Conservation (phyloP, 2,888 invertebrate species). For the Drosophila bunnanda region DNA sequence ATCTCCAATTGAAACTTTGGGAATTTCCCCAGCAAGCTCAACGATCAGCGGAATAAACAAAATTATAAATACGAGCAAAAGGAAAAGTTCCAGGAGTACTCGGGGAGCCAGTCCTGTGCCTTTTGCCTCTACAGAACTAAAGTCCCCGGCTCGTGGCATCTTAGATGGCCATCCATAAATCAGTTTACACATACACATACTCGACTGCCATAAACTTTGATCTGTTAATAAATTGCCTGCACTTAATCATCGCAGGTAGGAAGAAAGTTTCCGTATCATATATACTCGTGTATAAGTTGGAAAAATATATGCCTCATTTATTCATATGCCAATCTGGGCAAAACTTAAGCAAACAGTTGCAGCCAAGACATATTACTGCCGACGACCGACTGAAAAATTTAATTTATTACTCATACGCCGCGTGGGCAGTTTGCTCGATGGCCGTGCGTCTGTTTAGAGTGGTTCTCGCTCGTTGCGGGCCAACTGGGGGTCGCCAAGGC, state of each 20-base stretch:
- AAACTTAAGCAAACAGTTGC: constrained; percentile 46
- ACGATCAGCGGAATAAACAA: constrained; percentile 39
- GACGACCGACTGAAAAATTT: constrained; percentile 53
- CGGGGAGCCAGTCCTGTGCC: neutral
- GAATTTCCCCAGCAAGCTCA: constrained; percentile 20
- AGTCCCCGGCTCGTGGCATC: constrained; percentile 31
- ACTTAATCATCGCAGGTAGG: constrained; percentile 64
- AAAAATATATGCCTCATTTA: constrained; percentile 47
- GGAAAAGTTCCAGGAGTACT: constrained; percentile 17
- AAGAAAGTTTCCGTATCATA: constrained; percentile 32
- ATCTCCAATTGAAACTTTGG: constrained; percentile 45
- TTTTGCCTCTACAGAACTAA: neutral
- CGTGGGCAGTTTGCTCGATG: constrained; percentile 11
- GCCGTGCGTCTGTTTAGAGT: constrained; percentile 20
- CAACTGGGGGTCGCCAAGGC: constrained; percentile 42
- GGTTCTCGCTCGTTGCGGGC: constrained; percentile 7
- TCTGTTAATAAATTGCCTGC: constrained; percentile 69
- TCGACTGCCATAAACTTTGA: constrained; percentile 64
- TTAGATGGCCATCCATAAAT: constrained; percentile 39
- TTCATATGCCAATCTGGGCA: constrained; percentile 50
- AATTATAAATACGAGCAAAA: constrained; percentile 29
- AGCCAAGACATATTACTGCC: constrained; percentile 42
- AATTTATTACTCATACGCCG: constrained; percentile 59
- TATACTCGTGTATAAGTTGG: constrained; percentile 31
- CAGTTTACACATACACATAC: constrained; percentile 45